Percentiles rank a stretch among this genome's conserved stretches.
Conservation (phyloP, 2,797 vertebrate genomes). For the Poeciliopsis turneri region DNA sequence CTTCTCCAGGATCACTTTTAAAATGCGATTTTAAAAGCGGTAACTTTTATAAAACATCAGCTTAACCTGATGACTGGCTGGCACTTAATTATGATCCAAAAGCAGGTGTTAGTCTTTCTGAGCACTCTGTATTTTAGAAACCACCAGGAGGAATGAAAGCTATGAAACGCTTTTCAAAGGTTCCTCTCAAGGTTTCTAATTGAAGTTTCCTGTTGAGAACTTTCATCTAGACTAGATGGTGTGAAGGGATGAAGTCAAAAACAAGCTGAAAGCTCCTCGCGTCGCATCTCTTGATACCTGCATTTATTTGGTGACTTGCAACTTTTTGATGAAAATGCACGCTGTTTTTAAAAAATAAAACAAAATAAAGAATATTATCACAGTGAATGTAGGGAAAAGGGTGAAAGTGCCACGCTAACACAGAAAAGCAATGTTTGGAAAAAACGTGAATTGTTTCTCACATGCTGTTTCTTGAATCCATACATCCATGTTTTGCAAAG, state of each 20-base stretch:
- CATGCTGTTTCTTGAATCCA: neutral
- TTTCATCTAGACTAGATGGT: neutral
- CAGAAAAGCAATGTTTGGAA: neutral
- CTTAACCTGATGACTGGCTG: neutral
- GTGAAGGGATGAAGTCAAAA: conserved; percentile 2
- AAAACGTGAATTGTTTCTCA: neutral
- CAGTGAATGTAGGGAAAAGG: neutral
- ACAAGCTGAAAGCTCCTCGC: conserved; percentile 1
- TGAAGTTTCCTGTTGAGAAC: neutral
- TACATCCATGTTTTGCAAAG: conserved; percentile 2
- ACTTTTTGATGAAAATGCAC: neutral
- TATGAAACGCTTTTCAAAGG: neutral
- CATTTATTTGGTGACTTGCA: neutral
- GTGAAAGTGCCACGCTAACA: neutral
- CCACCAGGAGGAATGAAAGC: neutral
- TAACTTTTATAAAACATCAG: neutral
- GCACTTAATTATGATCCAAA: neutral
- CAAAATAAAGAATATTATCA: neutral
- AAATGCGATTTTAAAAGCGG: neutral
- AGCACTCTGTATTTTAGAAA: neutral
- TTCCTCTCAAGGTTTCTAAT: neutral
- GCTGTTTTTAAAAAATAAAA: neutral
- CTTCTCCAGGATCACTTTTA: neutral
- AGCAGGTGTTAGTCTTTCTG: neutral
- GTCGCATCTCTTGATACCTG: conserved; percentile 1